phyloP scores from a whole-genome alignment of 2,888 invertebrate genomes.

The Sesia bembeciformis region DNA sequence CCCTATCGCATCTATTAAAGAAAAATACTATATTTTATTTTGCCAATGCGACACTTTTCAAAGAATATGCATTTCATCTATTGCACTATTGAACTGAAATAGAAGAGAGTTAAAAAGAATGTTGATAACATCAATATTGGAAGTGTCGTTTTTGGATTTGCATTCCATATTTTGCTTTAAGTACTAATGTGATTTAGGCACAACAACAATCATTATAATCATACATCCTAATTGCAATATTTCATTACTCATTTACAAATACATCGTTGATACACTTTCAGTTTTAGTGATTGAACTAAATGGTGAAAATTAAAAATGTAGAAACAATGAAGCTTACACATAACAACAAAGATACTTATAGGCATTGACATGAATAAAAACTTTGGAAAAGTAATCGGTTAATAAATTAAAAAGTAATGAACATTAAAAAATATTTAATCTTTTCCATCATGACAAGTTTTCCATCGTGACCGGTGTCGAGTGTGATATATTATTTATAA shows the following conservation, averaged over 20 bases:
- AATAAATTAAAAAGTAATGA: too few species aligned
- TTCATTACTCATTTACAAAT: background rate
- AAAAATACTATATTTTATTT: slow-evolving; percentile 31
- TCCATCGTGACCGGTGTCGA: too few species aligned
- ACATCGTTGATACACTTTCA: background rate
- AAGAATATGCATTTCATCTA: slow-evolving; percentile 32
- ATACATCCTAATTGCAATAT: background rate
- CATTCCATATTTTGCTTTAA: background rate
- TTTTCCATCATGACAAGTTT: too few species aligned
- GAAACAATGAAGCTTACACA: background rate
- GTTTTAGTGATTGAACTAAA: background rate
- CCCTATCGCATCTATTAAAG: slow-evolving; percentile 42
- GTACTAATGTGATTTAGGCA: background rate
- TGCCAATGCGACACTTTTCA: slow-evolving; percentile 48
- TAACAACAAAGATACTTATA: background rate
- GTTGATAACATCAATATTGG: background rate
- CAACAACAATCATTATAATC: background rate
- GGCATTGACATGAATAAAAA: too few species aligned
- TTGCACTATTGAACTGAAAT: slow-evolving; percentile 48
- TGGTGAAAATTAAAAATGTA: background rate
- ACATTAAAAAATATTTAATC: too few species aligned
- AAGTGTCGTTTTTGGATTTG: background rate
- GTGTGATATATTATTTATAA: too few species aligned
- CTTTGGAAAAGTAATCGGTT: too few species aligned
- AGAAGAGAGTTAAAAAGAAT: slow-evolving; percentile 11